Evolutionary conservation across 2,797 vertebrate species (phyloP).

Genomic region (Xyrichtys novacula): DNA sequence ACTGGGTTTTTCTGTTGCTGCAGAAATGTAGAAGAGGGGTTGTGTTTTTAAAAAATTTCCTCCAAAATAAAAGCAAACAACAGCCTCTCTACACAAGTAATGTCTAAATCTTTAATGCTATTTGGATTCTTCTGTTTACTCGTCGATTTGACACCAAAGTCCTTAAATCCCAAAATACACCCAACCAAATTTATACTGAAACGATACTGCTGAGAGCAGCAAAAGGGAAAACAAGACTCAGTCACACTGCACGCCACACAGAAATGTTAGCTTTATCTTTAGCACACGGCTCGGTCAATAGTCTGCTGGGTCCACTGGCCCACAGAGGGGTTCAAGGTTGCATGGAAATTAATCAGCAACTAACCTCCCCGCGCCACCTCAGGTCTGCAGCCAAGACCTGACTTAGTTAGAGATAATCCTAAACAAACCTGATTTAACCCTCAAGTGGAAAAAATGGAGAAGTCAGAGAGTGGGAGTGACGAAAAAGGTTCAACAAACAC

Average conservation of each 20-base stretch:
- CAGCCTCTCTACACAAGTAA: background rate
- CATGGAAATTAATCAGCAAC: conserved; percentile 82
- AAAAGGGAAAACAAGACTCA: conserved; percentile 36
- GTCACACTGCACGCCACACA: conserved; percentile 61
- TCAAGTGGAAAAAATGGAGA: conserved; percentile 45
- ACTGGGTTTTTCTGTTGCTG: background rate
- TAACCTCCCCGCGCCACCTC: conserved; percentile 73
- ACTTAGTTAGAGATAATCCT: conserved; percentile 22
- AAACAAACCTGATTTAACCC: conserved; percentile 34
- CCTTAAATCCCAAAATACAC: conserved; percentile 48
- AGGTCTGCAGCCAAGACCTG: conserved; percentile 50
- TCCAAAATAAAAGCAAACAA: background rate
- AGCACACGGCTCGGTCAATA: conserved; percentile 85
- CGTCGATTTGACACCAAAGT: conserved; percentile 46
- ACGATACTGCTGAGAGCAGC: conserved; percentile 75
- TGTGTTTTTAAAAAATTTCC: background rate
- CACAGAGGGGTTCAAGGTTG: conserved; percentile 85
- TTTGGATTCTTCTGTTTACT: conserved; percentile 36
- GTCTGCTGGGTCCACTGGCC: conserved; percentile 85
- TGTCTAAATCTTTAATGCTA: background rate
- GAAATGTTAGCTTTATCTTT: conserved; percentile 83
- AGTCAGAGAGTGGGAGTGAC: conserved; percentile 51
- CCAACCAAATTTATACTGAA: conserved; percentile 52
- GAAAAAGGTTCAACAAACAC: conserved; percentile 41
- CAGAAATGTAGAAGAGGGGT: background rate